These are phyloP conservation scores for Drosophila yooni DNA, from an alignment of 2,888 invertebrate genomes.

Conservation along the genomic window DNA sequence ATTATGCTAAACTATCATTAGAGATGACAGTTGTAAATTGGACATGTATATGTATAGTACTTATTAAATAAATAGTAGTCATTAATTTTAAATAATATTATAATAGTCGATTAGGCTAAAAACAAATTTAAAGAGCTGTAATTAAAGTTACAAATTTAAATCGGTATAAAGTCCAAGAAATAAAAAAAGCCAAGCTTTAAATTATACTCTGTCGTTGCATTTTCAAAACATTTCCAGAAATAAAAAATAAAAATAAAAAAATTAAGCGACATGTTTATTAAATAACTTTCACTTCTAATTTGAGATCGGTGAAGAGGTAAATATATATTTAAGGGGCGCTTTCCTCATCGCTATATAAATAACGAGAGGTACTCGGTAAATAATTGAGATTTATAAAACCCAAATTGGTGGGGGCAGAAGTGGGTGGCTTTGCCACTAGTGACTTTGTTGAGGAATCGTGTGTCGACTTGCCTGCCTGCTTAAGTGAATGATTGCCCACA, in stretches of 20 bases:
- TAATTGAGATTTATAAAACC: constrained; percentile 39
- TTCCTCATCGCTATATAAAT: constrained; percentile 33
- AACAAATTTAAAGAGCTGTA: no score
- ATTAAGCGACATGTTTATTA: not conserved
- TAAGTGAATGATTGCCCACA: constrained; percentile 75
- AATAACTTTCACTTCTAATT: not conserved
- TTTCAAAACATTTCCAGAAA: not conserved
- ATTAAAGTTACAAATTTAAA: no score
- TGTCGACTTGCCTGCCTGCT: constrained; percentile 26
- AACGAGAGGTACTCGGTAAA: constrained; percentile 8
- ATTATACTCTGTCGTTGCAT: no score
- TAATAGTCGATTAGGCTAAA: no score
- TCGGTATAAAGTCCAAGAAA: no score
- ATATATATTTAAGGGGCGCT: not conserved
- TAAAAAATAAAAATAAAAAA: no score
- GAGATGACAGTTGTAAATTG: not conserved
- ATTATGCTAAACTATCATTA: not conserved
- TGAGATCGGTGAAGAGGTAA: not conserved
- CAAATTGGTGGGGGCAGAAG: constrained; percentile 42
- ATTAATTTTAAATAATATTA: not conserved
- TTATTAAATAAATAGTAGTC: no score
- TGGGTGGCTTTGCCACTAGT: constrained; percentile 37
- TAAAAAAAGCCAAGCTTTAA: not conserved
- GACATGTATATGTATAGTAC: not conserved
- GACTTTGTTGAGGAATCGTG: constrained; percentile 2